Conservation (phyloP, 2,113 vertebrate genomes). For the Cheilinus undulatus region DNA sequence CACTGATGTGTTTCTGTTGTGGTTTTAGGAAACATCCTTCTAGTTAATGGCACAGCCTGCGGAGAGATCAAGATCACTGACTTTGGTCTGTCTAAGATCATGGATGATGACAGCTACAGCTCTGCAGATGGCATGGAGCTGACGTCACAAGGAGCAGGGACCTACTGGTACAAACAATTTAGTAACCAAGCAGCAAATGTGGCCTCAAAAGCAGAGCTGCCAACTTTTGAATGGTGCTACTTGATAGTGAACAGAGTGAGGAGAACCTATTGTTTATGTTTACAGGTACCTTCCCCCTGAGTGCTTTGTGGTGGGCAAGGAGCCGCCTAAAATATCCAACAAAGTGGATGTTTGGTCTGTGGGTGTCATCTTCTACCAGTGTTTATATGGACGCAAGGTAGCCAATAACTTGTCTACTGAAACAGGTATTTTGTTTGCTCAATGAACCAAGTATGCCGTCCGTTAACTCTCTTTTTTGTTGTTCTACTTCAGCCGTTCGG, state of each 20-base stretch:
- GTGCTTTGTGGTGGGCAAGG: slow-evolving; percentile 95
- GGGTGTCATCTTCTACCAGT: slow-evolving; percentile 97
- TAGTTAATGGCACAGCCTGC: slow-evolving; percentile 95
- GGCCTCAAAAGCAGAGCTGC: too few species aligned
- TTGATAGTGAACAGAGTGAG: too few species aligned
- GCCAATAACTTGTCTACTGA: neutral
- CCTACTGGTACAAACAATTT: slow-evolving; percentile 87
- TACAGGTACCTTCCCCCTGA: slow-evolving; percentile 95
- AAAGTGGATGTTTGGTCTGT: slow-evolving; percentile 98
- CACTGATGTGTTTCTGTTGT: neutral
- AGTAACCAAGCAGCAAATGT: slow-evolving; percentile 4
- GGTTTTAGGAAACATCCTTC: slow-evolving; percentile 91
- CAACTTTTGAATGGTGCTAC: too few species aligned
- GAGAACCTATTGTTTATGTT: too few species aligned
- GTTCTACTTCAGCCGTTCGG: slow-evolving; percentile 88
- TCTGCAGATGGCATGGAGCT: slow-evolving; percentile 96
- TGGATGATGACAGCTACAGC: slow-evolving; percentile 96
- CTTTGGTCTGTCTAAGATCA: slow-evolving; percentile 96
- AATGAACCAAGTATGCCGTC: neutral
- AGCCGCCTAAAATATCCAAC: slow-evolving; percentile 97
- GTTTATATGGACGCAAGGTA: slow-evolving; percentile 98
- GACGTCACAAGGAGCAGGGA: slow-evolving; percentile 94
- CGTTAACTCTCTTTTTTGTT: neutral
- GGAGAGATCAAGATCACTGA: slow-evolving; percentile 98
- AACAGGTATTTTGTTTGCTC: neutral